Evolutionary conservation across 2,797 vertebrate genomes (phyloP), one percentile per base, ranked within the genome.

Genomic region (Molothrus ater): DNA sequence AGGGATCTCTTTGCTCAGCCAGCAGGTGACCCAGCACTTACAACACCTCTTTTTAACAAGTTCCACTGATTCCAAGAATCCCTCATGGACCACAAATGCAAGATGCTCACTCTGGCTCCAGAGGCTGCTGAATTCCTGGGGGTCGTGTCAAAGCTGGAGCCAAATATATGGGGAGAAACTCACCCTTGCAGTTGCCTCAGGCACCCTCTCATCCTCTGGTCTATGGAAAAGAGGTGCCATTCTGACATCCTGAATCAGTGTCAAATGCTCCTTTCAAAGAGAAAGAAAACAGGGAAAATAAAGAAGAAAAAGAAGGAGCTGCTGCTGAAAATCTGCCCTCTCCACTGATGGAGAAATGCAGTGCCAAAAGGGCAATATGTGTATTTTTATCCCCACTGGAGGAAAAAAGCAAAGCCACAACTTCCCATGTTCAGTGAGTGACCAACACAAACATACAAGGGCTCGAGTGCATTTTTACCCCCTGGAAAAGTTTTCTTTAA

Each of bases 401-500:
- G 76, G 80, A 88, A 95, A 94, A 94, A 92, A 88, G 45, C 71
- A 76, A 95, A 96, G 66, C 93, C 80, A 78, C 86, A 78, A 59
- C 68, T 95, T 93, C 94, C 83, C 50, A 20, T 90, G 71, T 94
- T 82, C 94, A 45, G 57, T 54, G n/a, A 94, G 80, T 89, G 94
- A 95, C 71, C 94, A 95, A 61, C 45, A 80, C 48, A 95, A 94
- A 82, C 78, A 74, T 21, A 40, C 68, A 80, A 73, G 45, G 71
- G 45, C 83, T 92, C 60, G 40, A 94, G 83, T 78, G 57, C 83
- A 93, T 88, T 95, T 95, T 72, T 89, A 88, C 53, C 80, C 92
- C 28, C 71, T 93, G 86, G 90, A 95, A 92, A 93, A 92, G 64
- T 71, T 93, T 90, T 92, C 78, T 93, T 92, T 95, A 89, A 94